These are phyloP conservation scores for Smittia sp. DNA, from an alignment of 2,888 invertebrate species.

Conservation along the genomic window DNA sequence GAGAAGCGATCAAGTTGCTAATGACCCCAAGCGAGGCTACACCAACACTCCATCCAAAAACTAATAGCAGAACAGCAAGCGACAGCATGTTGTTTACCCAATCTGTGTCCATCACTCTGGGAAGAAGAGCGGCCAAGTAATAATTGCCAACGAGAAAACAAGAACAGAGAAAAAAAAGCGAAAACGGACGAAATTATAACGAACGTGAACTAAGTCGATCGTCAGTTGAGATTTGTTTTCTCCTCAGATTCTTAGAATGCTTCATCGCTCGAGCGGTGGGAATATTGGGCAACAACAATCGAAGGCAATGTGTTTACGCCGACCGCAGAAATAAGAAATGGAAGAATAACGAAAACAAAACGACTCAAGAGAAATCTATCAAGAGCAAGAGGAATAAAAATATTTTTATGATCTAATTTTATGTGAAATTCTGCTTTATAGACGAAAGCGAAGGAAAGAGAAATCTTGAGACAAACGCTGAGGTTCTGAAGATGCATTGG, in stretches of 20 bases:
- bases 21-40: slow-evolving; percentile 28
- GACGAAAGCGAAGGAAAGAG: slow-evolving; percentile 4
- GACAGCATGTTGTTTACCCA: slow-evolving; percentile 22
- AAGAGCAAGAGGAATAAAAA: slow-evolving; percentile 42
- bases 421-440: slow-evolving; percentile 28
- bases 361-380: slow-evolving; percentile 33
- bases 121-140: slow-evolving; percentile 11
- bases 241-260: slow-evolving; percentile 5
- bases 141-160: slow-evolving; percentile 32
- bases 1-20: slow-evolving; percentile 35
- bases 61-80: neutral
- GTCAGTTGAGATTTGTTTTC: neutral
- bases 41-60: slow-evolving; percentile 7
- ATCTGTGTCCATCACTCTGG: neutral
- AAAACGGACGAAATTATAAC: neutral
- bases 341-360: slow-evolving; percentile 20
- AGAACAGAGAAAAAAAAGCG: slow-evolving; percentile 14
- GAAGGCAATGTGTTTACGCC: slow-evolving; percentile 29
- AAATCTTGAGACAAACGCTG: slow-evolving; percentile 24
- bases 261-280: slow-evolving; percentile 21
- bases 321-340: slow-evolving; percentile 14
- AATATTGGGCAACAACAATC: slow-evolving; percentile 25
- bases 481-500: no score
- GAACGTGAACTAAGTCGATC: slow-evolving; percentile 15
- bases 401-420: slow-evolving; percentile 38